Conservation (phyloP, 2,113 vertebrate genomes). For the Percopsis transmontana region DNA sequence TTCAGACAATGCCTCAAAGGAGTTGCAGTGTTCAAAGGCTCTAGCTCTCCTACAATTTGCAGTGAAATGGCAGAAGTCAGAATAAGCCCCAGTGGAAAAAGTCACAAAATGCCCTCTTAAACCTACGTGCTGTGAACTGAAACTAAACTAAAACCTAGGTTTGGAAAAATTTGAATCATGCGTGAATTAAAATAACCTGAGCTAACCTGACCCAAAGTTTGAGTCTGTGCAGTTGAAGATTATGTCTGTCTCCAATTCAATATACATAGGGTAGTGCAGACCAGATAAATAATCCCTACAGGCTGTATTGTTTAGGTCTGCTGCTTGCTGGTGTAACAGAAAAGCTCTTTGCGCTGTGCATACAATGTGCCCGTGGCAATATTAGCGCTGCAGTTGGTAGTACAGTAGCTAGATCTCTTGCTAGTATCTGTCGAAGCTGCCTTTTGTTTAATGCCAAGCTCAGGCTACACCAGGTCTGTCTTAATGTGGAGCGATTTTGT, state of each 20-base stretch:
- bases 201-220: too few species aligned
- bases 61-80: not conserved
- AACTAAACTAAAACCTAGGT: not conserved
- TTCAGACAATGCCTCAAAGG: not conserved
- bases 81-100: not conserved
- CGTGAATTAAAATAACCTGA: too few species aligned
- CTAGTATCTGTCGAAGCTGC: too few species aligned
- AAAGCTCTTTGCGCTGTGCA: not conserved
- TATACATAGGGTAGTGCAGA: not conserved
- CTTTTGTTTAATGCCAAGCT: too few species aligned
- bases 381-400: not conserved
- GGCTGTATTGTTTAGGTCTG: not conserved
- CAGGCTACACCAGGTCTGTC: too few species aligned
- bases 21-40: not conserved
- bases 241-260: not conserved
- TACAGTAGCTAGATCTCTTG: too few species aligned
- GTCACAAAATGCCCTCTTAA: not conserved
- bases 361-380: not conserved
- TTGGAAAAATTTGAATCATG: too few species aligned
- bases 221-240: not conserved
- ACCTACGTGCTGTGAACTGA: not conserved
- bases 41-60: not conserved
- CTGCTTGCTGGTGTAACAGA: not conserved
- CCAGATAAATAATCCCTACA: not conserved
- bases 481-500: too few species aligned